These are phyloP conservation scores for Pseudanteris insignis DNA, from an alignment of 2,888 invertebrate species.

Conservation along the genomic window DNA sequence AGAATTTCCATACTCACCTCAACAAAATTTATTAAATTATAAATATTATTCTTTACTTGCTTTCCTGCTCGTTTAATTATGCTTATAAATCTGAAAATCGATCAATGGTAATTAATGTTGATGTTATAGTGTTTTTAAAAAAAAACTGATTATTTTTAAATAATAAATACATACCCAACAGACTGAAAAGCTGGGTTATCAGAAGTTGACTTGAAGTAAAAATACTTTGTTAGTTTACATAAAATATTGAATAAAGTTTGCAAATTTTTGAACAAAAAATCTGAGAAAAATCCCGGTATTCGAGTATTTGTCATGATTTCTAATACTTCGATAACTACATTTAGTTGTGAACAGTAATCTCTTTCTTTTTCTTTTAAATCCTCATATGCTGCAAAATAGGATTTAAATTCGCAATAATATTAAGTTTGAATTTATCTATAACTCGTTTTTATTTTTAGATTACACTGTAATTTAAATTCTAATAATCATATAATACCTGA, in stretches of 20 bases:
- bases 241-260: conserved; percentile 70
- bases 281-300: conserved; percentile 62
- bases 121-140: too few species aligned
- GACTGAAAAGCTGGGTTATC: conserved; percentile 68
- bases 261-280: conserved; percentile 70
- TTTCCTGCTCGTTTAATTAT: conserved; percentile 70
- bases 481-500: conserved; percentile 32
- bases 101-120: too few species aligned
- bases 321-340: conserved; percentile 69
- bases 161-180: conserved; percentile 63
- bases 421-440: background rate
- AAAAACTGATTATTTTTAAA: background rate
- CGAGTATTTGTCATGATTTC: conserved; percentile 69
- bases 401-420: too few species aligned
- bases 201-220: conserved; percentile 67
- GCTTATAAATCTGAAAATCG: conserved; percentile 51
- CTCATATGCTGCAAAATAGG: conserved; percentile 59
- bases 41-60: conserved; percentile 69
- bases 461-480: too few species aligned
- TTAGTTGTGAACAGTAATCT: conserved; percentile 71
- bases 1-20: too few species aligned
- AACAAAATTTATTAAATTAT: conserved; percentile 71
- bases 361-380: conserved; percentile 69
- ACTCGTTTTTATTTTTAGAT: too few species aligned
- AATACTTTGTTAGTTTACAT: conserved; percentile 72